Evolutionary conservation across 2,888 invertebrate species (phyloP).

Genomic region (Kuschelorhynchus macadamiae): DNA sequence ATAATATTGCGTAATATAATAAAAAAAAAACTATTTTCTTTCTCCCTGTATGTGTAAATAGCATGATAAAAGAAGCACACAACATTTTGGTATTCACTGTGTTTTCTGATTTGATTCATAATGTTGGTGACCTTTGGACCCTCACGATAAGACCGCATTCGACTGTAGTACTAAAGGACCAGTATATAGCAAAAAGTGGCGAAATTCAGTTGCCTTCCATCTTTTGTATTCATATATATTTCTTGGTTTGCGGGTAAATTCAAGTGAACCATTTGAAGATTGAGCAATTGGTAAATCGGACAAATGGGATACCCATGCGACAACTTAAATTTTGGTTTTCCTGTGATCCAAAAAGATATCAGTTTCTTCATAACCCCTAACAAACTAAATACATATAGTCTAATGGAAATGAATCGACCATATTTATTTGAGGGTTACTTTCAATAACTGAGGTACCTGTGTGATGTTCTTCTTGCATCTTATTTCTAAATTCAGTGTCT

Average conservation of each 20-base stretch:
- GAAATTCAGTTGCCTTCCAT: slow-evolving; percentile 52
- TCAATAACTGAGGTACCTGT: slow-evolving; percentile 13
- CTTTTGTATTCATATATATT: slow-evolving; percentile 35
- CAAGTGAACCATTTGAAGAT: slow-evolving; percentile 22
- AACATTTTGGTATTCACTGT: too few relatives aligned
- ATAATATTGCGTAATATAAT: too few relatives aligned
- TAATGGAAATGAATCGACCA: slow-evolving; percentile 52
- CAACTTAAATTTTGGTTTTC: slow-evolving; percentile 28
- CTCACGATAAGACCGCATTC: too few relatives aligned
- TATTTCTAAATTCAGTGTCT: slow-evolving; percentile 36
- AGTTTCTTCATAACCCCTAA: slow-evolving; percentile 47
- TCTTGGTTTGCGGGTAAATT: slow-evolving; percentile 45
- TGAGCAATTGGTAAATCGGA: slow-evolving; percentile 12
- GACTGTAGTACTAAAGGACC: slow-evolving; percentile 38
- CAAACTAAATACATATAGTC: slow-evolving; percentile 51
- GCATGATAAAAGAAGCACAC: too few relatives aligned
- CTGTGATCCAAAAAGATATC: slow-evolving; percentile 27
- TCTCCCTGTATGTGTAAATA: too few relatives aligned
- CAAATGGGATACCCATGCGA: slow-evolving; percentile 15
- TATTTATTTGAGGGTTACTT: slow-evolving; percentile 51
- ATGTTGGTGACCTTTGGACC: too few relatives aligned
- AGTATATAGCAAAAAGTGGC: slow-evolving; percentile 45
- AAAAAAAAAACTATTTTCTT: too few relatives aligned
- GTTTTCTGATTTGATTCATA: too few relatives aligned
- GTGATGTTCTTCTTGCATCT: slow-evolving; percentile 50